These are phyloP conservation scores for Patagioenas fasciata DNA, from an alignment of 2,113 vertebrate genomes.

Conservation along the genomic window DNA sequence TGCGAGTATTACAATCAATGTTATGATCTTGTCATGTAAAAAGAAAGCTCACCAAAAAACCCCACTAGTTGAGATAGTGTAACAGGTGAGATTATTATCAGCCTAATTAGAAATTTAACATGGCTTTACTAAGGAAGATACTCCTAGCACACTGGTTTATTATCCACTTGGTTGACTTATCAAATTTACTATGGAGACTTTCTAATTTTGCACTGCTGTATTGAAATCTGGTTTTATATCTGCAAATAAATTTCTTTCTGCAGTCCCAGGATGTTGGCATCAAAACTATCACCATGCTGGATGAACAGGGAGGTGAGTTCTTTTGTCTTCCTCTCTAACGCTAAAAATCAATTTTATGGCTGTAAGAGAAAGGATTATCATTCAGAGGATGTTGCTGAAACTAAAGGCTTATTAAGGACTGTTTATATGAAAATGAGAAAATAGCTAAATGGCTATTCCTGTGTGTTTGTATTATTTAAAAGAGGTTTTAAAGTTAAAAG, in stretches of 20 bases:
- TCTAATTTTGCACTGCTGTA: neutral
- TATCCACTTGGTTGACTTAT: neutral
- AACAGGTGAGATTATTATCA: neutral
- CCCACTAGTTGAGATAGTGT: neutral
- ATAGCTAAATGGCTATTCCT: neutral
- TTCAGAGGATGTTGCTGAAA: neutral
- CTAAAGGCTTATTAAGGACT: neutral
- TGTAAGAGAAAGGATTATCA: neutral
- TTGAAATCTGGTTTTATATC: neutral
- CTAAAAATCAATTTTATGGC: neutral
- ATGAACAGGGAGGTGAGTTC: slow-evolving; percentile 91
- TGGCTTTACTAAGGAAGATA: neutral
- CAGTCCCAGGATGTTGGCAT: slow-evolving; percentile 87
- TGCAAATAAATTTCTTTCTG: slow-evolving; percentile 30
- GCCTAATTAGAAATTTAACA: neutral
- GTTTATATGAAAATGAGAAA: neutral
- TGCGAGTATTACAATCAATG: neutral
- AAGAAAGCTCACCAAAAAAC: neutral
- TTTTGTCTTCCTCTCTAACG: neutral
- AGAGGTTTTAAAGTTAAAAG: neutral
- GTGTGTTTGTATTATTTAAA: neutral
- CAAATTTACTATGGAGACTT: neutral
- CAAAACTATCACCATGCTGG: slow-evolving; percentile 91
- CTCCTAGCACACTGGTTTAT: neutral
- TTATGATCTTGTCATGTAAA: neutral